Evolutionary conservation across 2,888 invertebrate species (phyloP).

Genomic region (Sisyra nigra): DNA sequence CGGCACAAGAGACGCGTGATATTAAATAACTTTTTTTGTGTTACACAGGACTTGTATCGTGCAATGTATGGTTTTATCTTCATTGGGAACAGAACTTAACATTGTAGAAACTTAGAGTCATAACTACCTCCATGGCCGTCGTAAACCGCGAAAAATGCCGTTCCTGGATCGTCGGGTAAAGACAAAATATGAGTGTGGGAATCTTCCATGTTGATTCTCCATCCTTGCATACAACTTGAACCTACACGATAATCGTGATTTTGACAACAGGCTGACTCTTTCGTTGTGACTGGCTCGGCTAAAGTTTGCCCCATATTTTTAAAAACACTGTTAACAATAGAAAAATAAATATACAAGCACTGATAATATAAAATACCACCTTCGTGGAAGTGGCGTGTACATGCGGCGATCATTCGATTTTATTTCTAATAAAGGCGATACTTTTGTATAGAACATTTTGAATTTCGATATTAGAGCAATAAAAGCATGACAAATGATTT

Average conservation of each 20-base stretch:
- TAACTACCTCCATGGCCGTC: constrained; percentile 77
- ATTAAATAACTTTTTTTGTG: no score
- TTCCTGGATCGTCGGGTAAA: constrained; percentile 79
- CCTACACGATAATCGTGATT: constrained; percentile 63
- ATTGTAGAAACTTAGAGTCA: no score
- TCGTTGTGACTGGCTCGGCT: constrained; percentile 88
- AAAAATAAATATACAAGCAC: background rate
- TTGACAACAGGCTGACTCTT: constrained; percentile 68
- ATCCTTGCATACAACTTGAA: constrained; percentile 99
- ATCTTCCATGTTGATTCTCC: constrained; percentile 99
- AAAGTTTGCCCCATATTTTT: constrained; percentile 85
- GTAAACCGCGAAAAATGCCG: constrained; percentile 93
- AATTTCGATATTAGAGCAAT: background rate
- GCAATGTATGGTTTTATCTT: background rate
- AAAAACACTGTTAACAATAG: background rate
- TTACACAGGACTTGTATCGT: background rate
- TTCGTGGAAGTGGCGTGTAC: background rate
- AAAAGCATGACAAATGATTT: background rate
- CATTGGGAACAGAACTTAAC: no score
- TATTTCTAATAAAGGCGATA: background rate
- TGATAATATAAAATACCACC: background rate
- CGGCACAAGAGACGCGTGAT: no score
- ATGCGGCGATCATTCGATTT: background rate
- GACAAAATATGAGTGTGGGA: constrained; percentile 92
- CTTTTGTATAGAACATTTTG: background rate